Conservation (phyloP, 2,797 vertebrate species). For the Buphagus erythrorhynchus region DNA sequence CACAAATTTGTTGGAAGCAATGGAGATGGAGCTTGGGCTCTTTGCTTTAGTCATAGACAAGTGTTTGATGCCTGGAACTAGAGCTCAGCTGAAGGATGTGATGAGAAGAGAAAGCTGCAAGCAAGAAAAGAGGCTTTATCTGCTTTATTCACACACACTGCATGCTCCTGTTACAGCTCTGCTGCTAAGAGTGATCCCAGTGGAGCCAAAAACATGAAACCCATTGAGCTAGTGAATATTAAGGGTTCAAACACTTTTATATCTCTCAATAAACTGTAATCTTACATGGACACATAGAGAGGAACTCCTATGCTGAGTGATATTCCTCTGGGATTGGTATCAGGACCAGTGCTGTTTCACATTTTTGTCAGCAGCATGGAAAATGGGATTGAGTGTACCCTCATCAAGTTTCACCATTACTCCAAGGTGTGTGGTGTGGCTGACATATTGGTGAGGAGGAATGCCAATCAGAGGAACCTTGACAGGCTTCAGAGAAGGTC, state of each 20-base stretch:
- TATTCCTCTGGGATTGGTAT: not conserved
- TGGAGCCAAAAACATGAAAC: not conserved
- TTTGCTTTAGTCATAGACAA: not conserved
- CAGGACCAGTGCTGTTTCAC: not conserved
- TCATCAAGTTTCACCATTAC: not conserved
- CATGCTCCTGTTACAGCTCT: not conserved
- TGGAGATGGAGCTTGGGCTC: not conserved
- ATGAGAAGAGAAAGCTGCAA: not conserved
- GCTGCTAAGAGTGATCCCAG: fast-evolving
- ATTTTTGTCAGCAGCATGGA: not conserved
- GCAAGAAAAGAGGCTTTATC: not conserved
- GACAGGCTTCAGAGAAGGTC: not conserved
- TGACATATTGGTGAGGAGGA: not conserved
- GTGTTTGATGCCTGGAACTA: not conserved
- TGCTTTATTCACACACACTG: not conserved
- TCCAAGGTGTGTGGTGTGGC: not conserved
- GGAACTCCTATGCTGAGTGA: not conserved
- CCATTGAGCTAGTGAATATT: not conserved
- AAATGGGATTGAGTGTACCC: not conserved
- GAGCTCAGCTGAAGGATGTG: not conserved
- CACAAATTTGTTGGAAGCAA: not conserved
- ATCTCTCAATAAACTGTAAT: not conserved
- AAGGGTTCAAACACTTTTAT: not conserved
- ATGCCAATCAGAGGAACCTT: not conserved
- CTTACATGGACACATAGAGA: not conserved